Conservation (phyloP, 2,113 vertebrate species). For the Mormyrus iriodes region DNA sequence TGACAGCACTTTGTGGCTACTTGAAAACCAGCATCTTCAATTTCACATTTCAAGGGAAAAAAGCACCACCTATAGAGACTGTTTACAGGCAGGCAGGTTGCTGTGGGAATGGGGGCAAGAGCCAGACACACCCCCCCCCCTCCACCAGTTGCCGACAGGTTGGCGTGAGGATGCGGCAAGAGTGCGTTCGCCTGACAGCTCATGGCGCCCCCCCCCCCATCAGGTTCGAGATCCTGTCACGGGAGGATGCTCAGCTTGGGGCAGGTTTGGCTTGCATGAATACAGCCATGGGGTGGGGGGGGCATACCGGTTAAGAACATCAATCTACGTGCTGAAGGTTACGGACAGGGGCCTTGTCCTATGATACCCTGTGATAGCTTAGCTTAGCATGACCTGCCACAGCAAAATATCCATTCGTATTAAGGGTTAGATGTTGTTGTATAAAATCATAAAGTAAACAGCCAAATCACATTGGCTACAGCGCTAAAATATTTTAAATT, state of each 20-base stretch:
- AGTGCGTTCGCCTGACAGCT: not conserved
- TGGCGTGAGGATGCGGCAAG: not conserved
- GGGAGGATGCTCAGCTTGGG: not conserved
- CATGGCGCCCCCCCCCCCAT: not conserved
- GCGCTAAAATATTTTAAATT: not conserved
- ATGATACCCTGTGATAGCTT: not conserved
- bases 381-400: not conserved
- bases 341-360: not conserved
- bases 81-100: not conserved
- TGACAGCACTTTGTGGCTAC: not conserved
- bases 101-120: not conserved
- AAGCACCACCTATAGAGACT: not conserved
- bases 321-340: not conserved
- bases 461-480: not conserved
- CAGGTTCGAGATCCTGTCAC: not conserved
- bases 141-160: not conserved
- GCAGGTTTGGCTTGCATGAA: not conserved
- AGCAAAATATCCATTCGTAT: not conserved
- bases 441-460: not conserved
- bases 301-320: not conserved
- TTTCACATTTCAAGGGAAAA: not conserved
- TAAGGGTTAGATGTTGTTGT: not conserved
- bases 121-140: not conserved
- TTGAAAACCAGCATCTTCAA: not conserved
- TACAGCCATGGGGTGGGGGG: not conserved